Percentiles rank a stretch among this genome's conserved stretches.
These are phyloP conservation scores for Cephonodes hylas DNA, from an alignment of 2,888 invertebrate species.

Conservation along the genomic window DNA sequence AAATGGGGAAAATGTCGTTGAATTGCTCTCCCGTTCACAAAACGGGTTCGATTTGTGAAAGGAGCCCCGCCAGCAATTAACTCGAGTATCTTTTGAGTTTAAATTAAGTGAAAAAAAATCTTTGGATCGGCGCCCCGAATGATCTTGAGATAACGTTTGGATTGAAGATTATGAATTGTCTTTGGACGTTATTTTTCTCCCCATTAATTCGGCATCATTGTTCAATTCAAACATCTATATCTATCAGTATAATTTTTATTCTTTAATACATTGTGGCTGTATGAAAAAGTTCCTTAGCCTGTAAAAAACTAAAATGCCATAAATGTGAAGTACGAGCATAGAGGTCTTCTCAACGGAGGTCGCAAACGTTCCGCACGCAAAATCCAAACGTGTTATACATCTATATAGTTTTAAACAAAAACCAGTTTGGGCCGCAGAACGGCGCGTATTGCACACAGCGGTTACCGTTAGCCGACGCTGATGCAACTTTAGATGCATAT, in stretches of 20 bases:
- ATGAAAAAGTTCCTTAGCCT: neutral
- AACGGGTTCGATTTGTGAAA: conserved; percentile 72
- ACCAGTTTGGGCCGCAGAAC: conserved; percentile 60
- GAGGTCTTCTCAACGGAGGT: conserved; percentile 6
- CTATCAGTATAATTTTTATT: too few species aligned
- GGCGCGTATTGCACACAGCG: conserved; percentile 63
- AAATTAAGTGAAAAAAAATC: conserved; percentile 77
- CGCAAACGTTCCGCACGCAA: conserved; percentile 13
- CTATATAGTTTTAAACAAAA: conserved; percentile 40
- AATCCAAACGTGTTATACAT: conserved; percentile 37
- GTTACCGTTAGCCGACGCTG: conserved; percentile 68
- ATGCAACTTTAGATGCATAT: conserved; percentile 76
- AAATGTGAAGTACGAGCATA: conserved; percentile 11
- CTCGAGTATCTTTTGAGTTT: conserved; percentile 80
- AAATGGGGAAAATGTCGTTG: conserved; percentile 74
- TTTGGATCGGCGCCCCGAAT: conserved; percentile 15
- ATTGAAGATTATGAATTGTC: conserved; percentile 10
- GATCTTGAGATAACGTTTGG: conserved; percentile 18
- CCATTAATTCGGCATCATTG: neutral
- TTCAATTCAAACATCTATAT: neutral
- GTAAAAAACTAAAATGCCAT: conserved; percentile 27
- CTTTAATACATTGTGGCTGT: neutral
- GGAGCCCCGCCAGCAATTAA: conserved; percentile 60
- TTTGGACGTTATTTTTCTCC: neutral
- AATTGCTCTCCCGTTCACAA: conserved; percentile 59